Evolutionary conservation across 2,113 vertebrate species (phyloP).

Genomic region (Odobenus rosmarus): DNA sequence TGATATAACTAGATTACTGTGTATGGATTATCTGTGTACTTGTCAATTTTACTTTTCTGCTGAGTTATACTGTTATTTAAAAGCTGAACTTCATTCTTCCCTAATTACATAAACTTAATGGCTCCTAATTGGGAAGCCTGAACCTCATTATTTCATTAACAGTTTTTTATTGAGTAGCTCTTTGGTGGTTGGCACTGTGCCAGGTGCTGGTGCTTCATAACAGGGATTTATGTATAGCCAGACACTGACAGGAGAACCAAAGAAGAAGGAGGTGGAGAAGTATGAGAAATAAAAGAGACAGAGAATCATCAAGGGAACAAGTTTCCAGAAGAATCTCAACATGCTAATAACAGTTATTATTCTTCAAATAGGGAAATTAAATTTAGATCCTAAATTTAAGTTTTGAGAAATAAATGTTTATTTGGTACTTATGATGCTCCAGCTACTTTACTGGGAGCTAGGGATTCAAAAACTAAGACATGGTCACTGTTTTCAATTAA

Average conservation of each 20-base stretch:
- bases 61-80: background rate
- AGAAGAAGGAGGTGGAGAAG: background rate
- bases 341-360: background rate
- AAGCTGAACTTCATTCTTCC: background rate
- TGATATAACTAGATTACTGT: background rate
- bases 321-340: background rate
- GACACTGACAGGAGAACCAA: background rate
- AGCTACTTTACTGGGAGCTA: background rate
- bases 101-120: background rate
- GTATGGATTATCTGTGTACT: background rate
- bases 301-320: background rate
- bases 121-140: background rate
- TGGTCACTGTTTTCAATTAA: background rate
- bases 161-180: background rate
- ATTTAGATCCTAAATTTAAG: slow-evolving; percentile 10
- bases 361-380: background rate
- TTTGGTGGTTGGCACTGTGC: background rate
- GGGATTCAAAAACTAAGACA: background rate
- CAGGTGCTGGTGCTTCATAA: background rate
- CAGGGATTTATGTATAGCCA: background rate
- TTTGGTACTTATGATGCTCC: background rate
- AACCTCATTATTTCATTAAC: background rate
- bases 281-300: background rate
- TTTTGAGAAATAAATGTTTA: background rate
- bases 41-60: background rate